Percentiles rank a stretch among this genome's conserved stretches.
These are phyloP conservation scores for Scleropages formosus DNA, from an alignment of 2,797 vertebrate genomes.

Conservation along the genomic window DNA sequence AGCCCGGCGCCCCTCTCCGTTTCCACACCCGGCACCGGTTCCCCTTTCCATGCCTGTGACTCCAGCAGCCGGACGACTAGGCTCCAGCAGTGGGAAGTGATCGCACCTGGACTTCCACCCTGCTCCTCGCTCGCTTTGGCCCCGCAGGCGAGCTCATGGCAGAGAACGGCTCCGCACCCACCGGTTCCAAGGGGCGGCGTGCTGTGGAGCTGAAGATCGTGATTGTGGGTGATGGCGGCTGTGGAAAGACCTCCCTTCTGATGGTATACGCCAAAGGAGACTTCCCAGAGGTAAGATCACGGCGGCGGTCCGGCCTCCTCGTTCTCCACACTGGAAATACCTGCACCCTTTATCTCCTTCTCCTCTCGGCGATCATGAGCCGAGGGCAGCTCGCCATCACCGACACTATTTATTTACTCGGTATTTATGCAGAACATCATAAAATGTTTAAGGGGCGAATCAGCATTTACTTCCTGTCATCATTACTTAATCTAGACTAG, in stretches of 20 bases:
- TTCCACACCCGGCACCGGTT: not conserved
- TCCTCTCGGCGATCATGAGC: not conserved
- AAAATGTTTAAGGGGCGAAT: not conserved
- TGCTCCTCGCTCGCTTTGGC: not conserved
- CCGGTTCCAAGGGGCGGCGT: conserved; percentile 41
- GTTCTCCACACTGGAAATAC: not conserved
- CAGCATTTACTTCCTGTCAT: not conserved
- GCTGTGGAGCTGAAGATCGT: conserved; percentile 80
- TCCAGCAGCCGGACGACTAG: not conserved
- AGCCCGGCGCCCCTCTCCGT: not conserved
- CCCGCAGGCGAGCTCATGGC: conserved; percentile 55
- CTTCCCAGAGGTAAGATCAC: conserved; percentile 88
- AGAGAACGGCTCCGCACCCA: conserved; percentile 48
- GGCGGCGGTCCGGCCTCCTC: no score
- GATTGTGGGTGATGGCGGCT: conserved; percentile 93
- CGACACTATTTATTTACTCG: not conserved
- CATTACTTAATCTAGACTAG: not conserved
- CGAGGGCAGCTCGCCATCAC: not conserved
- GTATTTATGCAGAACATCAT: not conserved
- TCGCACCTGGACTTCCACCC: conserved; percentile 3
- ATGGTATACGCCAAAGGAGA: conserved; percentile 90
- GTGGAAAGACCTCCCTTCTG: conserved; percentile 92
- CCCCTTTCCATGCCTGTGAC: conserved; percentile 10
- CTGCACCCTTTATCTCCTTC: not conserved
- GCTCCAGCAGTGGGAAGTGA: conserved; percentile 17